These are phyloP conservation scores for Siniperca obscura DNA, from an alignment of 2,797 vertebrate species.

Conservation along the genomic window DNA sequence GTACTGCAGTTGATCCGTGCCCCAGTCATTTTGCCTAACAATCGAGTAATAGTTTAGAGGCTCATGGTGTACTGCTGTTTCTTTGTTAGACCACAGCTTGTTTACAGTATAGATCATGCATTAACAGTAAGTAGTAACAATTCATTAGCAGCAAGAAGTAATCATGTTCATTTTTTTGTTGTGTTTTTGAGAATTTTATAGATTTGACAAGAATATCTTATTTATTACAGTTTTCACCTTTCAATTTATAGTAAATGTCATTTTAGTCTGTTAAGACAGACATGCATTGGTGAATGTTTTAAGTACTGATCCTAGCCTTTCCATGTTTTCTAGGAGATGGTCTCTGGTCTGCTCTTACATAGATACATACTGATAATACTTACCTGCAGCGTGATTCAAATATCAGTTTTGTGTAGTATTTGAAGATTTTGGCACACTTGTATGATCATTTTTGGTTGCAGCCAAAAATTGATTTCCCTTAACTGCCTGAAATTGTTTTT, in stretches of 20 bases:
- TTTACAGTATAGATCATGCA: not conserved
- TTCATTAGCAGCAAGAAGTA: not conserved
- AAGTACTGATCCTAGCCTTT: not conserved
- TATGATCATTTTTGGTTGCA: not conserved
- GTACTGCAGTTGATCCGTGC: conserved; percentile 39
- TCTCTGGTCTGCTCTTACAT: not conserved
- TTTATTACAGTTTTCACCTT: not conserved
- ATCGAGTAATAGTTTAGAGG: conserved; percentile 27
- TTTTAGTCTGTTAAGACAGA: not conserved
- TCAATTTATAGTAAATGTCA: not conserved
- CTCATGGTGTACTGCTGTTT: conserved; percentile 1
- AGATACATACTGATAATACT: not conserved
- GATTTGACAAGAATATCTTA: not conserved
- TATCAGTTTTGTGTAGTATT: not conserved
- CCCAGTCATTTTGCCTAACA: conserved; percentile 57
- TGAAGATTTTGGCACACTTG: conserved; percentile 3
- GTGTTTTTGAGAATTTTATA: not conserved
- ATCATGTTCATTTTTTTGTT: not conserved
- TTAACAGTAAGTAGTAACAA: not conserved
- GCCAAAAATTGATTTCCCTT: not conserved
- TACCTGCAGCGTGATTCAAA: not conserved
- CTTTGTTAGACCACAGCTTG: not conserved
- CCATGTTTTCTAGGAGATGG: not conserved
- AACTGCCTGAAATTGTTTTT: conserved; percentile 1
- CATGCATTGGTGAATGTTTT: not conserved